Evolutionary conservation across 2,888 invertebrate genomes (phyloP).

Genomic region (Apocheima hispidaria): DNA sequence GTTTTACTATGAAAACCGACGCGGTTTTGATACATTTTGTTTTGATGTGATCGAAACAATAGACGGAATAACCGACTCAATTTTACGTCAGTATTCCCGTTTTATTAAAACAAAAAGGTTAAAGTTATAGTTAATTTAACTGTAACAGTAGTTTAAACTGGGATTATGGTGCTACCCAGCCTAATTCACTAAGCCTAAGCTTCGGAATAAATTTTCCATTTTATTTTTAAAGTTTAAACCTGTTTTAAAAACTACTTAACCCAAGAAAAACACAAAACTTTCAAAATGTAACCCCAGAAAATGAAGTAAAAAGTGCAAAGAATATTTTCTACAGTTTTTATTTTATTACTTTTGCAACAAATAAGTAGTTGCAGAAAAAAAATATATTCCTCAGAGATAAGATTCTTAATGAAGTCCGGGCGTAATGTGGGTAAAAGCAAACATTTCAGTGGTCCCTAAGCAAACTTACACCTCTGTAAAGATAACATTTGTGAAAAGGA

Average conservation of each 20-base stretch:
- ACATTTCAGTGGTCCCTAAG: conserved; percentile 24
- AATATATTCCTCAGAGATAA: conserved; percentile 26
- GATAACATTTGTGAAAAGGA: conserved; percentile 38
- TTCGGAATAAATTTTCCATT: background rate
- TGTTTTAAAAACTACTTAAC: background rate
- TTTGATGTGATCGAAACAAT: too few relatives aligned
- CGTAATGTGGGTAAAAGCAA: conserved; percentile 29
- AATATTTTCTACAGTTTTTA: conserved; percentile 1
- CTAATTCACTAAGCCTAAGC: too few relatives aligned
- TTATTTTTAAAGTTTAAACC: background rate
- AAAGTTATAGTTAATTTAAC: too few relatives aligned
- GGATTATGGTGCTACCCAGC: too few relatives aligned
- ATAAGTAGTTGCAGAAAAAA: conserved; percentile 3
- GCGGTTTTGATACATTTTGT: too few relatives aligned
- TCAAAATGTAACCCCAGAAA: conserved; percentile 7
- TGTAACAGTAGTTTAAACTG: too few relatives aligned
- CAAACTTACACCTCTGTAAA: conserved; percentile 34
- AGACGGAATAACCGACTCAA: too few relatives aligned
- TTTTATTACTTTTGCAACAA: conserved; percentile 2
- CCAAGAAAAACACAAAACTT: background rate
- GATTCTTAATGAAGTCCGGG: conserved; percentile 27
- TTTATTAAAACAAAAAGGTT: too few relatives aligned
- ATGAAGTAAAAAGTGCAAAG: conserved; percentile 1
- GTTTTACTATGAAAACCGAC: too few relatives aligned
- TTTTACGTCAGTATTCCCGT: too few relatives aligned